Percentiles rank a stretch among this genome's conserved stretches.
These are phyloP conservation scores for Autographa pulchrina DNA, from an alignment of 2,888 invertebrate genomes.

Conservation along the genomic window DNA sequence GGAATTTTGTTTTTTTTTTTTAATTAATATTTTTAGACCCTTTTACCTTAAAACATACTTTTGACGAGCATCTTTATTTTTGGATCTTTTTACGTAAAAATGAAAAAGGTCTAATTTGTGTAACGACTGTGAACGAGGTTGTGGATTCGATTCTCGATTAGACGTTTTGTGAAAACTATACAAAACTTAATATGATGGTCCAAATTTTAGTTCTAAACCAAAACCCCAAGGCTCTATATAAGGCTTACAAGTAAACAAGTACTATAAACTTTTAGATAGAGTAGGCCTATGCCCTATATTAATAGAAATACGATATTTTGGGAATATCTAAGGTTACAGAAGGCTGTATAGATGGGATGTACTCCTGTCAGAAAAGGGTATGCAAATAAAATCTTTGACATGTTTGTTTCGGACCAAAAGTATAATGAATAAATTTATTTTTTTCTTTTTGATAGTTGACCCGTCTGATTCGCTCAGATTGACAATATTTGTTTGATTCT, in stretches of 20 bases:
- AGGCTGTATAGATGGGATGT: not conserved
- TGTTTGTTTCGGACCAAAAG: not conserved
- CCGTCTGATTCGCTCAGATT: not conserved
- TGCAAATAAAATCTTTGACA: conserved; percentile 2
- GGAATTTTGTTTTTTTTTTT: not conserved
- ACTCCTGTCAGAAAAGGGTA: not conserved
- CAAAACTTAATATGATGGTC: not conserved
- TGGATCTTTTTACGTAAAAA: no score
- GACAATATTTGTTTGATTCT: not conserved
- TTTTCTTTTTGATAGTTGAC: conserved; percentile 1
- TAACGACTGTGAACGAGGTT: no score
- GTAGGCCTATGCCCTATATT: not conserved
- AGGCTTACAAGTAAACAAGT: not conserved
- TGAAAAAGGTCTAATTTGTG: no score
- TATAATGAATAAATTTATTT: conserved; percentile 3
- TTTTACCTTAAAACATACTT: not conserved
- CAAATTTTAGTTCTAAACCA: not conserved
- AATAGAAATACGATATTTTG: not conserved
- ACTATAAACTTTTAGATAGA: not conserved
- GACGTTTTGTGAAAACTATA: not conserved
- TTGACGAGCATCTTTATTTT: not conserved
- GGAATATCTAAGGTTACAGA: not conserved
- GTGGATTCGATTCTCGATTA: no score
- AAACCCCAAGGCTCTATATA: not conserved
- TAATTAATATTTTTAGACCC: not conserved